Percentiles rank a stretch among this genome's conserved stretches.
Conservation (phyloP, 30 jellyfish, hydroid and myxozoan species). For the Turritopsis dohrnii region DNA sequence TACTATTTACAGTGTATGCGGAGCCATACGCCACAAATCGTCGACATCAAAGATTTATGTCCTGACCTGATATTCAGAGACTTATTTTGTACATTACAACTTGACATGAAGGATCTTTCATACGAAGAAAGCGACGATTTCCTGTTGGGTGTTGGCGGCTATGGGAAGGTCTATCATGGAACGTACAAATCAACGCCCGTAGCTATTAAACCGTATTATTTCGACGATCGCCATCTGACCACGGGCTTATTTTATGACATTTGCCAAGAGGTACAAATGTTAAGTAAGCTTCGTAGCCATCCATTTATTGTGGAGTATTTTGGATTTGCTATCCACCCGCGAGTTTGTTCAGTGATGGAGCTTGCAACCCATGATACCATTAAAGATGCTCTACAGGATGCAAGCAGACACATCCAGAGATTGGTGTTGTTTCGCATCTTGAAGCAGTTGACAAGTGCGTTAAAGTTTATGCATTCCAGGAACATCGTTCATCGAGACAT, state of each 20-base stretch:
- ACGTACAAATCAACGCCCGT: constrained; percentile 43
- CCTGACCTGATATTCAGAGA: constrained; percentile 88
- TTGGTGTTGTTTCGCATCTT: constrained; percentile 58
- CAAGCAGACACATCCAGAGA: constrained; percentile 29
- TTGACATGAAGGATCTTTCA: constrained; percentile 32
- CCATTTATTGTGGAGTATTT: constrained; percentile 58
- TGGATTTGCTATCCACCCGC: constrained; percentile 74
- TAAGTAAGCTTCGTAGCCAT: constrained; percentile 66
- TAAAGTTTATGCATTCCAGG: constrained; percentile 53
- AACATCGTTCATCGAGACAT: constrained; percentile 85
- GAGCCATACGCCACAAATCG: constrained; percentile 59
- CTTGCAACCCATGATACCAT: constrained; percentile 70
- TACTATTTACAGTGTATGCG: constrained; percentile 42
- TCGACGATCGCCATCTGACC: constrained; percentile 12
- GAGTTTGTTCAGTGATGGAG: constrained; percentile 76
- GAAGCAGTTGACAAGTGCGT: constrained; percentile 64
- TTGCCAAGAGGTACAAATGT: constrained; percentile 78
- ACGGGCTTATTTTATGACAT: constrained; percentile 66
- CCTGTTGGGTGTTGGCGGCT: constrained; percentile 72
- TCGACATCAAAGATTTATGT: constrained; percentile 46
- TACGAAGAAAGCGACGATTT: constrained; percentile 36
- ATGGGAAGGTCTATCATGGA: constrained; percentile 80
- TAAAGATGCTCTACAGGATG: constrained; percentile 31
- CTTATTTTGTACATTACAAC: constrained; percentile 34
- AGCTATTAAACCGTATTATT: constrained; percentile 65